Evolutionary conservation across 2,888 invertebrate species (phyloP), one percentile per base, ranked within the genome.

Genomic region (Amiota mariae): DNA sequence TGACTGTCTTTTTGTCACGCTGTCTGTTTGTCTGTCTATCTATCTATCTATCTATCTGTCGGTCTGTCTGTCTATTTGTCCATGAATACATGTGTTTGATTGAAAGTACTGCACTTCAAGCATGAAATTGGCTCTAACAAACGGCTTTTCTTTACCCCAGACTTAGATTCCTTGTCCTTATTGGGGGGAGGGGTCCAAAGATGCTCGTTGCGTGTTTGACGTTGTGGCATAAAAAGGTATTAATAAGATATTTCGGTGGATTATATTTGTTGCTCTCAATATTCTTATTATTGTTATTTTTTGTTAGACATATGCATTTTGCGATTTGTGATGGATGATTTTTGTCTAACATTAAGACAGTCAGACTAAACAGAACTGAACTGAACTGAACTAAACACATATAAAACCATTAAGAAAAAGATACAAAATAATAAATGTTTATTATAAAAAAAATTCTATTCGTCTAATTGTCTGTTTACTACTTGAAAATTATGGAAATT

Each of bases 111-210:
- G 84, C 79, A 82, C 77, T 80, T 82, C 78, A 84, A 80, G 79
- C 84, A 84, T 87, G 87, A 84, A 84, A 84, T 84, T 87, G 84
- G 76, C 87, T 84, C 84, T 87, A 87, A 76, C 74, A 71, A 78
- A 82, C 86, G 82, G 78, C 80, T 85, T 87, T 87, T 87, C 76
- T 80, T 80, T 79, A 82, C 77, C 84, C 80, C 82, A 81, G 83
- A 85, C 82, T 83, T 85, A 81, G 70, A n/a, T 18, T 20, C 20
- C 18, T 24, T 68, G n/a, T n/a, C 47, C 15, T 47, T 66, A n/a
- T 11, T 15, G 46, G 15, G 15, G 24, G 15, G n/a, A n/a, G n/a
- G n/a, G n/a, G n/a, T n/a, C n/a, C n/a, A 20, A 10, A 51, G 15
- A 57, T n/a, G 8, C 36, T 20, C 8, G 11, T 8, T n/a, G 12